Evolutionary conservation across 2,113 vertebrate genomes (phyloP).

Genomic region (Cryptomyrus ogoouensis): DNA sequence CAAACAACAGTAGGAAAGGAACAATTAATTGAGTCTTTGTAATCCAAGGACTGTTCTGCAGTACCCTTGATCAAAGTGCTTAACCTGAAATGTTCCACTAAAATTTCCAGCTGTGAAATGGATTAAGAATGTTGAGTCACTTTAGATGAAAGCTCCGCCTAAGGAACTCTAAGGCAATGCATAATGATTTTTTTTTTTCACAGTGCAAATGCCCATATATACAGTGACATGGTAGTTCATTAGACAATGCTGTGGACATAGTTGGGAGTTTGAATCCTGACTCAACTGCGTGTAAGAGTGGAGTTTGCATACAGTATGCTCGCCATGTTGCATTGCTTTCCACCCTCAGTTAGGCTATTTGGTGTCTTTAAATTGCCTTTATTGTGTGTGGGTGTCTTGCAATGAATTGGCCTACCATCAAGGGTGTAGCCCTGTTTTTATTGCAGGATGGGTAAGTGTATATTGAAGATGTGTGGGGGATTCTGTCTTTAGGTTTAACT

Average conservation of each 20-base stretch:
- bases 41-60: background rate
- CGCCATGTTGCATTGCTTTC: background rate
- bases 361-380: background rate
- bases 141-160: background rate
- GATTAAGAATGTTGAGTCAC: background rate
- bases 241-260: background rate
- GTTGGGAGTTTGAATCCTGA: background rate
- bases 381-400: background rate
- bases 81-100: background rate
- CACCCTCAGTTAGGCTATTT: background rate
- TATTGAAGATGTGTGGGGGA: background rate
- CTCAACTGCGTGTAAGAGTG: background rate
- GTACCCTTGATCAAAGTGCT: background rate
- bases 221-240: background rate
- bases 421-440: background rate
- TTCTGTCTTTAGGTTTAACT: background rate
- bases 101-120: background rate
- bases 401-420: background rate
- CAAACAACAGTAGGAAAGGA: background rate
- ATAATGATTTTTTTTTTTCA: background rate
- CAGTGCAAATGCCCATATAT: background rate
- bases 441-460: background rate
- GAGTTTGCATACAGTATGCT: background rate
- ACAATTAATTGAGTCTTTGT: constrained; percentile 8
- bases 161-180: background rate